Evolutionary conservation across 2,888 invertebrate genomes (phyloP), one percentile per base, ranked within the genome.

Genomic region (Pristionchus entomophagus): DNA sequence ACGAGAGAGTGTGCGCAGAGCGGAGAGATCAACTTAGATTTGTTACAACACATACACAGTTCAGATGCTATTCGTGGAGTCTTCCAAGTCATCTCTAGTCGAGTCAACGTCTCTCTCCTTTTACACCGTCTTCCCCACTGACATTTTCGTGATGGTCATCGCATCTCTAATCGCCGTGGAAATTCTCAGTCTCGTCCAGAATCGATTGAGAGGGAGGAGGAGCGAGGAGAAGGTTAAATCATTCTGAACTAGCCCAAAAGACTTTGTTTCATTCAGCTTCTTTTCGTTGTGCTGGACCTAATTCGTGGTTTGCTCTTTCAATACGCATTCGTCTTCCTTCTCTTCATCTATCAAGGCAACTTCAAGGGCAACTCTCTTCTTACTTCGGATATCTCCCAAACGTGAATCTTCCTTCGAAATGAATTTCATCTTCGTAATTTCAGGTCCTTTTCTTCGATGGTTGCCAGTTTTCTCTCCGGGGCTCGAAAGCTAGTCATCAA

Each of bases 1-100:
- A n/a, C n/a, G n/a, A n/a, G n/a, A n/a, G n/a, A n/a, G n/a, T n/a
- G n/a, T n/a, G n/a, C n/a, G n/a, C n/a, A n/a, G n/a, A n/a, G n/a
- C n/a, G n/a, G n/a, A n/a, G n/a, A n/a, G n/a, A n/a, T n/a, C n/a
- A n/a, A n/a, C n/a, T n/a, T n/a, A n/a, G n/a, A n/a, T n/a, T n/a
- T n/a, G n/a, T n/a, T n/a, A n/a, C n/a, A n/a, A n/a, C n/a, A n/a
- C n/a, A n/a, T n/a, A n/a, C n/a, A n/a, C n/a, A n/a, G 22, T n/a
- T 38, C 41, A 73, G 73, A 73, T 73, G 73, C 17, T 45, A 4
- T 73, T 73, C 73, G 73, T 73, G 41, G 73, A 73, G n/a, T 17
- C 73, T n/a, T n/a, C 26, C 10, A 22, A 73, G 32, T 26, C 73
- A 3, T 0, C 10, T 3, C 8, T 73, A 10, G 17, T 73, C 26